These are phyloP conservation scores for Bradypodion pumilum DNA, from an alignment of 2,797 vertebrate species.

Conservation along the genomic window DNA sequence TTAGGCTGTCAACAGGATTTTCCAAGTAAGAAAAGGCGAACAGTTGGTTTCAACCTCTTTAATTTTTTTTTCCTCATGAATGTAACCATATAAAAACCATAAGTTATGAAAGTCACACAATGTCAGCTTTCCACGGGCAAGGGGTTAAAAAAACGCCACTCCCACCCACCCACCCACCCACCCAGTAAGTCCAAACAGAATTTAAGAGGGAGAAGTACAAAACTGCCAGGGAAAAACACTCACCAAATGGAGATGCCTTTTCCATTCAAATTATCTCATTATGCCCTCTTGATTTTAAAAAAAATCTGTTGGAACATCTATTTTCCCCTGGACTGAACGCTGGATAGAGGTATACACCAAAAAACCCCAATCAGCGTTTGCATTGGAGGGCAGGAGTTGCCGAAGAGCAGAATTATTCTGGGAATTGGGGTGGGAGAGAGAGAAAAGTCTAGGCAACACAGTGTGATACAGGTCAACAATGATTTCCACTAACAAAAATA, in stretches of 20 bases:
- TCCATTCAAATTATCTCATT: not conserved
- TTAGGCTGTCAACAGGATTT: too few relatives aligned
- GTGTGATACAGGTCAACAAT: conserved; percentile 25
- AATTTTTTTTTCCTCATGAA: conserved; percentile 70
- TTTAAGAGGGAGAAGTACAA: conserved; percentile 38
- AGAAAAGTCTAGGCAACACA: conserved; percentile 18
- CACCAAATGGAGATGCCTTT: conserved; percentile 36
- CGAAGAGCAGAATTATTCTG: conserved; percentile 8
- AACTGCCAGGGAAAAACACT: conserved; percentile 32
- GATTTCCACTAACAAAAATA: conserved; percentile 17
- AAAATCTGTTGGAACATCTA: conserved; percentile 7
- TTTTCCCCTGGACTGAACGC: not conserved
- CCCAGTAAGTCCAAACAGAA: conserved; percentile 20
- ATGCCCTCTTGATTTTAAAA: conserved; percentile 11
- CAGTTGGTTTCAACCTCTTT: conserved; percentile 32
- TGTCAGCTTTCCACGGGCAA: conserved; percentile 39
- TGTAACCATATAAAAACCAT: conserved; percentile 80
- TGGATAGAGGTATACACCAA: not conserved
- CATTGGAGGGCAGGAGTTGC: conserved; percentile 1
- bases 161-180: not conserved
- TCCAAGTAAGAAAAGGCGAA: not conserved
- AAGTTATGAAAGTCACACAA: conserved; percentile 78
- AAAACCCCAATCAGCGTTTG: not conserved
- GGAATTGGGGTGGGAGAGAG: not conserved
- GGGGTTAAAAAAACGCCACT: conserved; percentile 2